Evolutionary conservation across 2,888 invertebrate genomes (phyloP).

Genomic region (Euclidia mi): DNA sequence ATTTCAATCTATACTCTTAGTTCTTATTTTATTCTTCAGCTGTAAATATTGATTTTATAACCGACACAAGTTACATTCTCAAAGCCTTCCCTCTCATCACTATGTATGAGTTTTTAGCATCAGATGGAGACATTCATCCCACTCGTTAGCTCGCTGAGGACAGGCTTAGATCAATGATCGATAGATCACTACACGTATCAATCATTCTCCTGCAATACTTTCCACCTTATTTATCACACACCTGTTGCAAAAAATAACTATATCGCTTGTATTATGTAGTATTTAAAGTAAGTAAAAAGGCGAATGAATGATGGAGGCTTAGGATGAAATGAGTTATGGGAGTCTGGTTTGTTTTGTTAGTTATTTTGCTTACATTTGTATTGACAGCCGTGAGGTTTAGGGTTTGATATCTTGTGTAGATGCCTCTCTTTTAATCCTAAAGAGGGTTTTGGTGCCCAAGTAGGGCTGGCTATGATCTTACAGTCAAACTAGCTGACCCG

Average conservation of each 20-base stretch:
- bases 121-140: constrained; percentile 53
- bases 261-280: constrained; percentile 8
- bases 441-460: too few species aligned
- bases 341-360: too few species aligned
- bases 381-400: too few species aligned
- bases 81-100: constrained; percentile 33
- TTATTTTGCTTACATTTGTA: too few species aligned
- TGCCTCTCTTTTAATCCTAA: too few species aligned
- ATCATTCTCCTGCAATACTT: constrained; percentile 43
- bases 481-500: too few species aligned
- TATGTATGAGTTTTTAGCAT: constrained; percentile 51
- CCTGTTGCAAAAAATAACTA: constrained; percentile 28
- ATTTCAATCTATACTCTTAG: too few species aligned
- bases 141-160: constrained; percentile 43
- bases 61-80: constrained; percentile 20
- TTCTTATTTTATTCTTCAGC: too few species aligned
- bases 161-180: constrained; percentile 49
- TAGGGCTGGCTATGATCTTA: too few species aligned
- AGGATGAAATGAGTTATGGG: too few species aligned
- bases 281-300: not conserved
- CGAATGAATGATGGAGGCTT: too few species aligned
- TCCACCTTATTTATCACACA: constrained; percentile 28
- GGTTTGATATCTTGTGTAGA: too few species aligned
- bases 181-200: constrained; percentile 42
- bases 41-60: constrained; percentile 1